phyloP scores from a whole-genome alignment of 1,140 invertebrate genomes.

The Hestina assimilis region DNA sequence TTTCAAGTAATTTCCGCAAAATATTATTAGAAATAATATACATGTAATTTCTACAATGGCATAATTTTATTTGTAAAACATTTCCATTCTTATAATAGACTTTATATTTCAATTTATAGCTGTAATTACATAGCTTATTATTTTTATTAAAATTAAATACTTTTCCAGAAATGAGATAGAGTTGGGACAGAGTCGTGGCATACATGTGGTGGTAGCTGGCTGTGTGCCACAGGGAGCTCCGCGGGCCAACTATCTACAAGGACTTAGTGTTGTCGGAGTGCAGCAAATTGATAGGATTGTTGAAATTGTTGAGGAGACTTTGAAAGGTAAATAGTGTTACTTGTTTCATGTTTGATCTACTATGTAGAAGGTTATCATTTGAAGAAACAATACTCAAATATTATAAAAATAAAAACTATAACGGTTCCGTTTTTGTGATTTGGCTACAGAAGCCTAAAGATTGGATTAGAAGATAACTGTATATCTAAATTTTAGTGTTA shows the following conservation, averaged over 20 bases:
- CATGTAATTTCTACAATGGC: no score
- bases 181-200: constrained; percentile 85
- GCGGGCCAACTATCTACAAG: constrained; percentile 85
- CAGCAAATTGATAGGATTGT: constrained; percentile 99
- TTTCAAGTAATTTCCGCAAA: constrained; percentile 83
- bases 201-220: constrained; percentile 95
- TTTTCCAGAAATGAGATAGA: constrained; percentile 90
- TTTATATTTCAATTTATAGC: no score
- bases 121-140: no score
- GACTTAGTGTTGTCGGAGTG: constrained; percentile 95
- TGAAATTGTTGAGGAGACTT: constrained; percentile 98
- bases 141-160: background rate
- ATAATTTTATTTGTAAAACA: no score
- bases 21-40: no score
- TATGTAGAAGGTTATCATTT: background rate
- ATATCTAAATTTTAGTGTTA: no score
- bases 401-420: background rate
- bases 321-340: constrained; percentile 85
- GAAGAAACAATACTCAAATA: background rate
- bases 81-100: no score
- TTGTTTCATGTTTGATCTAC: background rate
- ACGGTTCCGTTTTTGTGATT: no score
- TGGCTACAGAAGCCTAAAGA: no score
- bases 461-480: no score
- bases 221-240: constrained; percentile 96